Conservation (phyloP, 2,888 invertebrate genomes). For the Uloborus plumipes region DNA sequence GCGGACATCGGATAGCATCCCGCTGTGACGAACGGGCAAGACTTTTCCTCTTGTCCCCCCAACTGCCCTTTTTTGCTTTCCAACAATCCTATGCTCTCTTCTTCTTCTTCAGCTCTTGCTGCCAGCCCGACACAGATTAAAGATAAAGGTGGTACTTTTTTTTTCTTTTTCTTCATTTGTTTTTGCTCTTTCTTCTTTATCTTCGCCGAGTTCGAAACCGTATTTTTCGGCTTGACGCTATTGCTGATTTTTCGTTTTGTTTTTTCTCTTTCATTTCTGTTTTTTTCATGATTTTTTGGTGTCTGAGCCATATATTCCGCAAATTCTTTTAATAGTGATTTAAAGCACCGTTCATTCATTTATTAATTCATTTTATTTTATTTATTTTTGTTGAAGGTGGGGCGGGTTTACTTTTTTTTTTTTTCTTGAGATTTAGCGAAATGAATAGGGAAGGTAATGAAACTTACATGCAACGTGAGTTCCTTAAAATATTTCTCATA, state of each 20-base stretch:
- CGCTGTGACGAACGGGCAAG: conserved; percentile 49
- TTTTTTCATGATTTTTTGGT: background rate
- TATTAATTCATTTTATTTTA: no score
- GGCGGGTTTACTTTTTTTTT: no score
- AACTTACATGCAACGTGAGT: no score
- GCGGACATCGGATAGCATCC: conserved; percentile 52
- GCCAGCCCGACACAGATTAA: conserved; percentile 31
- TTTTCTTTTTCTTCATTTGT: conserved; percentile 8
- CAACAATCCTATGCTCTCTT: no score
- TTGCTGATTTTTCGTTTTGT: conserved; percentile 14
- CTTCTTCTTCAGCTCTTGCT: background rate
- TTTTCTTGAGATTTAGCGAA: no score
- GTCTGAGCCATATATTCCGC: background rate
- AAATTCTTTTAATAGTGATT: no score
- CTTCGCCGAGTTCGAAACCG: background rate
- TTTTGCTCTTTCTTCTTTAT: background rate
- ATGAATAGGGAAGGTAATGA: no score
- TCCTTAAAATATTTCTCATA: no score
- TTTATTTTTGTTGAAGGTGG: no score
- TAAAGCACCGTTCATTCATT: no score
- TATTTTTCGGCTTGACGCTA: conserved; percentile 1
- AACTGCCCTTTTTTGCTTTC: no score
- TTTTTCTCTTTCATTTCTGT: background rate
- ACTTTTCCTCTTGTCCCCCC: background rate
- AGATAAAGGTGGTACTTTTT: conserved; percentile 10